Evolutionary conservation across 2,888 invertebrate species (phyloP).

Genomic region (Galerucella pusilla): DNA sequence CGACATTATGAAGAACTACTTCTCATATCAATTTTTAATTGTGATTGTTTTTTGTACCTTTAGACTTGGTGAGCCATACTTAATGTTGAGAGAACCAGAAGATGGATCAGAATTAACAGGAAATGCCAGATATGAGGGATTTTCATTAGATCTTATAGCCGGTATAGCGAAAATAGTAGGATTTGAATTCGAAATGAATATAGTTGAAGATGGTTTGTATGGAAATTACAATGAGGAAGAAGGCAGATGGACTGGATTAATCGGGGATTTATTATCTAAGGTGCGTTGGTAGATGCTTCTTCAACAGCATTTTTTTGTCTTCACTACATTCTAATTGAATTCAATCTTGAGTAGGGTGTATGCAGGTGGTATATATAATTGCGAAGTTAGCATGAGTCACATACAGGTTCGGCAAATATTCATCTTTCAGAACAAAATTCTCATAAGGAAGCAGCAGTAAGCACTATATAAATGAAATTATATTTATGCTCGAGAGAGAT

Average conservation of each 20-base stretch:
- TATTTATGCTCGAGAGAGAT: too few relatives aligned
- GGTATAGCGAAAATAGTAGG: slow-evolving; percentile 50
- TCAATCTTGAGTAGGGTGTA: too few relatives aligned
- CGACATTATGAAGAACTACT: too few relatives aligned
- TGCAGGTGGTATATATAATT: too few relatives aligned
- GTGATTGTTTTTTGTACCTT: not conserved
- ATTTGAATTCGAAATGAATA: slow-evolving; percentile 66
- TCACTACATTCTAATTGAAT: too few relatives aligned
- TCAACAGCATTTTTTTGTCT: too few relatives aligned
- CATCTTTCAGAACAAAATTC: too few relatives aligned
- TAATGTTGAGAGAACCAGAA: slow-evolving; percentile 67
- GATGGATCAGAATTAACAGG: slow-evolving; percentile 73
- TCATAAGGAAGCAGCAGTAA: too few relatives aligned
- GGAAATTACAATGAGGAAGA: slow-evolving; percentile 76
- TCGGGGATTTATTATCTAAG: slow-evolving; percentile 78
- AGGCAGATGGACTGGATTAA: slow-evolving; percentile 82
- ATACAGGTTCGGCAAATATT: too few relatives aligned
- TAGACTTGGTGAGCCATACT: slow-evolving; percentile 79
- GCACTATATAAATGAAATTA: too few relatives aligned
- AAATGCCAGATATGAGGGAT: slow-evolving; percentile 86
- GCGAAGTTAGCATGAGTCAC: too few relatives aligned
- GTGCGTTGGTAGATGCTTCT: slow-evolving; percentile 61
- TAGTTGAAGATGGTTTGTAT: slow-evolving; percentile 73
- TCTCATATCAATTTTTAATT: too few relatives aligned
- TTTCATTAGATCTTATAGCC: slow-evolving; percentile 86